Base-by-base conservation (phyloP, 2,888 invertebrate species). In the Amblyjoppa proteus region DNA sequence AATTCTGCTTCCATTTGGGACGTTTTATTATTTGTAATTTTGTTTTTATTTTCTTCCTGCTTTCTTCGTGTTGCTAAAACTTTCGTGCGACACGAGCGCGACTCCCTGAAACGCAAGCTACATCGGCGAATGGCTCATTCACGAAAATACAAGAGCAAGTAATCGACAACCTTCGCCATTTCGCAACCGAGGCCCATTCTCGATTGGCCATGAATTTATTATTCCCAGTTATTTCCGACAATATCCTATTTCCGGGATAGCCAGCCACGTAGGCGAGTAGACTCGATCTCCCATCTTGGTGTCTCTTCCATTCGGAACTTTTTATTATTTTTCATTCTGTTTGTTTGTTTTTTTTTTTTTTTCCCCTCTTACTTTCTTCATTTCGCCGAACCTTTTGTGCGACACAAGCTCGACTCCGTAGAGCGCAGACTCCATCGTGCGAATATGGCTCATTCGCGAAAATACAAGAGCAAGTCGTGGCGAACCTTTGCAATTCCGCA, bases 201-300 rank as follows among this genome's bases (percentile, higher is more conserved):
- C 41, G 41, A 41, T 53, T 20, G 53, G 3, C 53, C 0, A 58
- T 38, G 58, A 25, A 73, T 51, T 64, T 66, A 75, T 75, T 66
- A 75, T 75, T 75, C 51, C 20, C 75, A 75, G 16, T 16, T 56
- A 74, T 74, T 45, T 25, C n/a, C 45, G 9, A 61, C 61, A 49
- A 74, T 49, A 61, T 28, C 45, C 58, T 16, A 41, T 28, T 61
- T n/a, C 45, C 45, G 61, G 25, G 58, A 58, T 45, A 1, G 51
- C n/a, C n/a, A 51, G 20, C 20, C 20, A n/a, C 1, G 20, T 5
- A 53, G 7, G 3, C 25, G 58, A 58, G 28, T 11, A 58, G 25
- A 28, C 25, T 34, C 34, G 6, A 34, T 34, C 34, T 34, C 34
- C 34, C 5, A 34, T 34, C 6, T 34, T 2, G 51, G 51, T 13